Base-by-base conservation (phyloP, 2,797 vertebrate genomes). In the Sternotherus odoratus region DNA sequence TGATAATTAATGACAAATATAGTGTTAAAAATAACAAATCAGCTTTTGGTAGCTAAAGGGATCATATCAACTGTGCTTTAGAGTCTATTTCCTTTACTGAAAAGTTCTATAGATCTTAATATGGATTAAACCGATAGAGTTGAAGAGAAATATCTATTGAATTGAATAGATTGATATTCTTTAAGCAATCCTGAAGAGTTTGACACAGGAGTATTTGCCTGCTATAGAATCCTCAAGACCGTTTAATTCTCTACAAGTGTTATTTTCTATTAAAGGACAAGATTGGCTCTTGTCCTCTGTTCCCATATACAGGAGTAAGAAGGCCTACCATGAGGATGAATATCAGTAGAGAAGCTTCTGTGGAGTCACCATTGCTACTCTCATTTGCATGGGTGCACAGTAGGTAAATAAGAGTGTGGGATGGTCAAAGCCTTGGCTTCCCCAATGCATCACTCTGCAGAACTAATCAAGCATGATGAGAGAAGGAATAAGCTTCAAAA, bases 21-120 rank as follows among this genome's bases (percentile, higher is more conserved):
- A 91, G 15, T 9, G 5, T 48, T 88, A 91, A 86, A 95, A 85
- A 26, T 43, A 82, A 78, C 60, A 92, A 94, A 79, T 6, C 33
- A 86, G 9, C 1, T 81, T 95, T 92, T 92, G 83, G 74, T n/a
- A 91, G 56, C 90, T 85, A 89, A 95, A 87, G 3, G 2, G 85
- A 72, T 83, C 49, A 56, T 0, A 51, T 21, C 50, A 66, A 15
- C 51, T 49, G 10, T 0, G 48, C 91, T 91, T 88, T 33, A 57
- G 23, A 81, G 8, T 46, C 9, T 66, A 88, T 66, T 10, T 85
- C 23, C 60, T 83, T 39, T 26, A n/a, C 78, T 79, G 82, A 87
- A 93, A 95, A 26, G 54, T 78, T 72, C 56, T 75, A 12, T 46
- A 79, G 13, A 0, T 9, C 33, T 0, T 0, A 77, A 66, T 39